phyloP scores from a whole-genome alignment of 2,113 vertebrate genomes.

The Mesocricetus auratus region DNA sequence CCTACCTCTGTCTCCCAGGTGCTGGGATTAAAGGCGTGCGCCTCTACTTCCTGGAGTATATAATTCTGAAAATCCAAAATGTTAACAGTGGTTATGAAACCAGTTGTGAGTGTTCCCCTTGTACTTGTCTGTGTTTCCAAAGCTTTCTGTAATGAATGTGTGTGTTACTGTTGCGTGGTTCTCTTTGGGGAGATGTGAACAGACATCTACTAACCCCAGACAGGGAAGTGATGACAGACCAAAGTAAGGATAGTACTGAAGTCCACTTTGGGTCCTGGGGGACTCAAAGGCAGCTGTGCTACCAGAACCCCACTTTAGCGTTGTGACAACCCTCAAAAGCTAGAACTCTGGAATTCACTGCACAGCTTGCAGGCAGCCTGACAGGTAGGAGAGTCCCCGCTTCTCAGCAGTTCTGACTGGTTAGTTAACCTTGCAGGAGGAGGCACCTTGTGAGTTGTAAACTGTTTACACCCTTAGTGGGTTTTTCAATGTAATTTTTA shows the following conservation, averaged over 20 bases:
- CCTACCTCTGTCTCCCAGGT: too few species aligned
- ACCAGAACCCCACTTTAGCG: not conserved
- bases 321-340: not conserved
- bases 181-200: not conserved
- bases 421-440: not conserved
- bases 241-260: not conserved
- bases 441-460: not conserved
- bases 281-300: not conserved
- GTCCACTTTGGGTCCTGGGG: too few species aligned
- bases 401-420: not conserved
- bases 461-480: not conserved
- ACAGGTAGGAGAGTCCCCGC: not conserved
- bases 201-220: not conserved
- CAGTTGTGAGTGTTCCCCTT: not conserved
- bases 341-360: not conserved
- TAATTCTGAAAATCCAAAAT: conserved; percentile 22
- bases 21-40: too few species aligned
- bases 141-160: conserved; percentile 9
- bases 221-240: not conserved
- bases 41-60: not conserved
- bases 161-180: not conserved
- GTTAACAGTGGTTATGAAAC: not conserved
- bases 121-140: conserved; percentile 22
- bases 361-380: not conserved
- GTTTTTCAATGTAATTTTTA: not conserved